Evolutionary conservation across 2,888 invertebrate genomes (phyloP).

Genomic region (Sturmia bella): DNA sequence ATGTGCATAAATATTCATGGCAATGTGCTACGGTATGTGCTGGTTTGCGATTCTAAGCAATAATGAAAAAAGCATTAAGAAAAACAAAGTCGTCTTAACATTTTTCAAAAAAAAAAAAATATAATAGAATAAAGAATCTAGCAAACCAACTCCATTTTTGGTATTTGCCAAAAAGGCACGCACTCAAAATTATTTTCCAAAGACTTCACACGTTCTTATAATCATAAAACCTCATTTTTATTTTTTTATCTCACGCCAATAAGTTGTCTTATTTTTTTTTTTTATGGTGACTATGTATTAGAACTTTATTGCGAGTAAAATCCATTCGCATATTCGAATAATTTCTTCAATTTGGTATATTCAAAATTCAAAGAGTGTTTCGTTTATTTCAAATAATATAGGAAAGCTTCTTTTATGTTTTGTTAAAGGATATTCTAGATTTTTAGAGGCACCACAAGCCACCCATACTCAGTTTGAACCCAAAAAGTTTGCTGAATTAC

Average conservation of each 20-base stretch:
- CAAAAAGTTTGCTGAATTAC: no score
- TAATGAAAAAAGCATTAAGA: constrained; percentile 51
- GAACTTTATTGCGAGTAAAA: no score
- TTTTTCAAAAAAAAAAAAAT: neutral
- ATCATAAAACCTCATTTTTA: constrained; percentile 54
- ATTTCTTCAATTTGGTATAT: no score
- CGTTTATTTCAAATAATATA: no score
- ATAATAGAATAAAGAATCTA: neutral
- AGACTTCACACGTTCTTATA: constrained; percentile 64
- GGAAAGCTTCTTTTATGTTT: no score
- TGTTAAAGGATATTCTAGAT: no score
- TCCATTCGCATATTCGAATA: no score
- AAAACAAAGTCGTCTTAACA: constrained; percentile 23
- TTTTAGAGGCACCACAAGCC: no score
- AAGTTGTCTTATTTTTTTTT: neutral
- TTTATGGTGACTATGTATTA: no score
- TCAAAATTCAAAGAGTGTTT: no score
- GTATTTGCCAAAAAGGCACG: constrained; percentile 67
- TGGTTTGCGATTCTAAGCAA: constrained; percentile 20
- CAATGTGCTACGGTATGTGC: neutral
- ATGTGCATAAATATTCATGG: neutral
- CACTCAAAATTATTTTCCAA: constrained; percentile 61
- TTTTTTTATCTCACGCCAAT: neutral
- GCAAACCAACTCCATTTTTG: constrained; percentile 60
- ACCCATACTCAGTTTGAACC: no score